A percentile compares a stretch with the other conserved stretches of the same genome.
Evolutionary conservation across 2,113 vertebrate genomes (phyloP).

Genomic region (Terrapene triunguis): DNA sequence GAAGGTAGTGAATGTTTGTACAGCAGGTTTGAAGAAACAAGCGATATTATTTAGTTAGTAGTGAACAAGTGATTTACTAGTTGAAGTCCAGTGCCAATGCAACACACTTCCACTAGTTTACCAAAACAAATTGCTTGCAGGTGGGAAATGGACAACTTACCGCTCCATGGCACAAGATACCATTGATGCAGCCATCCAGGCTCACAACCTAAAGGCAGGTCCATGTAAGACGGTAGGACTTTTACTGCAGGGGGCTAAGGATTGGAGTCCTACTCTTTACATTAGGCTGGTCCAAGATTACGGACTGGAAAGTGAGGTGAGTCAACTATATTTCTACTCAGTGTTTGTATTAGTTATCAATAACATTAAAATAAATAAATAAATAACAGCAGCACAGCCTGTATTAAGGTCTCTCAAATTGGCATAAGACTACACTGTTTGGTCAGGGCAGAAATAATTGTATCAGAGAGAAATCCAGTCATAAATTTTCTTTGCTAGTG

Average conservation of each 20-base stretch:
- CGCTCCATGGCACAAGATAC: slow-evolving; percentile 95
- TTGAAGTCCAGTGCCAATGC: not conserved
- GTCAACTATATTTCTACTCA: not conserved
- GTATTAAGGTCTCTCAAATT: not conserved
- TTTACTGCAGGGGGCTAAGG: slow-evolving; percentile 89
- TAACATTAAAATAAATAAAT: not conserved
- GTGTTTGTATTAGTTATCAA: not conserved
- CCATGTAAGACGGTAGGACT: slow-evolving; percentile 89
- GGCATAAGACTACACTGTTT: not conserved
- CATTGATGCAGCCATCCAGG: slow-evolving; percentile 85
- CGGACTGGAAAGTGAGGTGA: slow-evolving; percentile 94
- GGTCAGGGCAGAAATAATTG: not conserved
- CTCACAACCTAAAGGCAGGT: slow-evolving; percentile 82
- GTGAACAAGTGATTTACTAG: not conserved
- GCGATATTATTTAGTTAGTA: accelerated
- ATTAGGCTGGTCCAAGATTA: slow-evolving; percentile 98
- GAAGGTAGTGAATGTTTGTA: accelerated
- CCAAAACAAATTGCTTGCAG: slow-evolving; percentile 71
- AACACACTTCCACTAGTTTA: accelerated
- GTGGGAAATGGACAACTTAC: slow-evolving; percentile 99
- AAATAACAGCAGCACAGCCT: accelerated
- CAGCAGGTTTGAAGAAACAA: not conserved
- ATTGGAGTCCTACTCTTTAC: slow-evolving; percentile 95
- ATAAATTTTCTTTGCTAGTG: not conserved
- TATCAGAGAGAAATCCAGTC: not conserved